Conservation (phyloP, 1,140 invertebrate genomes). For the Bombus turneri region DNA sequence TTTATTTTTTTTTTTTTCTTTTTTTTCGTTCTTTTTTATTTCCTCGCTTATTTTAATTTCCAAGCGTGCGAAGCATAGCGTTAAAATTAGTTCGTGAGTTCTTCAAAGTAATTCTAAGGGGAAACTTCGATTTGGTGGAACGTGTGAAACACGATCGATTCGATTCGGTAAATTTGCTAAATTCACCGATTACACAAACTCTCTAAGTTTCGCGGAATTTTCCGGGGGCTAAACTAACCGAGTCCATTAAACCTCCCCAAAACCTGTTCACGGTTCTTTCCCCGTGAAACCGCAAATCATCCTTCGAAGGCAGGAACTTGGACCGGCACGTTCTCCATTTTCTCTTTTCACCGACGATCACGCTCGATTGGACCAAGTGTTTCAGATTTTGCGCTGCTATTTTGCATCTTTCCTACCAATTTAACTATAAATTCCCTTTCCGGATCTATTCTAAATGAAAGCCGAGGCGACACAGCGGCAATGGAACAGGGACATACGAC, state of each 20-base stretch:
- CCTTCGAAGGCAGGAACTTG: background rate
- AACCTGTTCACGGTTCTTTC: conserved; percentile 21
- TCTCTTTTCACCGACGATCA: background rate
- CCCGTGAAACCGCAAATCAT: background rate
- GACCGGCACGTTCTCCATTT: background rate
- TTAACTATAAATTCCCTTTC: background rate
- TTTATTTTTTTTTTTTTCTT: too few relatives aligned
- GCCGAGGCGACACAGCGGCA: too few relatives aligned
- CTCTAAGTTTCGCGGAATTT: conserved; percentile 4
- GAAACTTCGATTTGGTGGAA: background rate
- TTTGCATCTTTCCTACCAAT: background rate
- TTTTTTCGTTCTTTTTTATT: too few relatives aligned
- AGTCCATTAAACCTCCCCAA: conserved; percentile 5
- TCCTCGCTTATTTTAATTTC: background rate
- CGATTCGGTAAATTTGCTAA: conserved; percentile 7
- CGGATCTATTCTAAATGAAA: too few relatives aligned
- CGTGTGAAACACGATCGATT: background rate
- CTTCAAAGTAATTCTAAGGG: background rate
- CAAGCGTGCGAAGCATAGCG: background rate
- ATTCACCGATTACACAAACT: conserved; percentile 27
- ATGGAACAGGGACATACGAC: too few relatives aligned
- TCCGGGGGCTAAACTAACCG: background rate
- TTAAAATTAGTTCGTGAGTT: background rate
- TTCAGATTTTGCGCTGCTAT: background rate
- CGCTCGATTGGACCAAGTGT: background rate